A percentile compares a stretch with the other conserved stretches of the same genome.
Conservation (phyloP, 2,113 vertebrate genomes). For the Oceanites oceanicus region DNA sequence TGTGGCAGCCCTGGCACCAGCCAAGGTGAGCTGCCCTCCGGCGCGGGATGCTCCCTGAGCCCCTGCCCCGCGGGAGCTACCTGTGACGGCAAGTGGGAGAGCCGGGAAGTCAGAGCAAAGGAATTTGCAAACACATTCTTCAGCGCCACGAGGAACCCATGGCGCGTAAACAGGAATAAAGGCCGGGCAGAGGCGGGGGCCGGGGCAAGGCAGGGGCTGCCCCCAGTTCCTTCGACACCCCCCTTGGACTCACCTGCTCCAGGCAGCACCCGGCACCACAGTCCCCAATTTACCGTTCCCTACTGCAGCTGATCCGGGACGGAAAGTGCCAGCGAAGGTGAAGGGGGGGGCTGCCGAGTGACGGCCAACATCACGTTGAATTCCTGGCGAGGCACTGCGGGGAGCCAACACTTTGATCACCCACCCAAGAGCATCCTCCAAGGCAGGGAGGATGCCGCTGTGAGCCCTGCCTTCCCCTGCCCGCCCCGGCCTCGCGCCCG, state of each 20-base stretch:
- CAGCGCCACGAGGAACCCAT: conserved; percentile 13
- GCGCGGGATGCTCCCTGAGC: background rate
- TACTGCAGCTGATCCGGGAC: accelerated
- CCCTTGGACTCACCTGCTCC: background rate
- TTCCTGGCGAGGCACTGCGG: accelerated
- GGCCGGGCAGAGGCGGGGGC: background rate
- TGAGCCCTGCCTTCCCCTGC: background rate
- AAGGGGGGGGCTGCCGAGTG: background rate
- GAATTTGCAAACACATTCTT: conserved; percentile 69
- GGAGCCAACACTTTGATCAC: background rate
- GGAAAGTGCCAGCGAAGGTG: background rate
- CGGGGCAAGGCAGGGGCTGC: background rate
- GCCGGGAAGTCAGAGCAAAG: conserved; percentile 57
- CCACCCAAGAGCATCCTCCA: background rate
- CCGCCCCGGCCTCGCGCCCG: accelerated
- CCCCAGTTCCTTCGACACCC: background rate
- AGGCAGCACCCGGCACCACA: accelerated
- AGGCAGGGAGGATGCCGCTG: background rate
- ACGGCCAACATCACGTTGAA: background rate
- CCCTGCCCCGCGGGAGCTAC: background rate
- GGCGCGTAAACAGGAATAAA: conserved; percentile 30
- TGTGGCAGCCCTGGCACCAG: background rate
- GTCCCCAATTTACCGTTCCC: accelerated
- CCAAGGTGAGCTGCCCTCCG: background rate
- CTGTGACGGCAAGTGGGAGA: background rate